Percentiles rank a stretch among this genome's conserved stretches.
These are phyloP conservation scores for Cantharis nigra DNA, from an alignment of 2,888 invertebrate species.

Conservation along the genomic window DNA sequence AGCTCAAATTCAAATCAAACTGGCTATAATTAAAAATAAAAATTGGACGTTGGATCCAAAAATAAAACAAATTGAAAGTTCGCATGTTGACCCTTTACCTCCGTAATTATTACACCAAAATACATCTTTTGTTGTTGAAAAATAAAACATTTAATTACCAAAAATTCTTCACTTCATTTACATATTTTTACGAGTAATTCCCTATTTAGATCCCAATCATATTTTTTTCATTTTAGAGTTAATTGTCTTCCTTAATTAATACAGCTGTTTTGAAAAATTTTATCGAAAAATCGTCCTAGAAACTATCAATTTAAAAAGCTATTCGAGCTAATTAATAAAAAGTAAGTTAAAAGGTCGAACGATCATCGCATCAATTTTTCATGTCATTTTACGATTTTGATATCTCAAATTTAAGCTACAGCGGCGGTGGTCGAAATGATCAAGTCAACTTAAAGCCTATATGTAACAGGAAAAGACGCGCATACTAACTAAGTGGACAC, in stretches of 20 bases:
- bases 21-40: not conserved
- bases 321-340: not conserved
- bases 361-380: not conserved
- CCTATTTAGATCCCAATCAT: not conserved
- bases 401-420: not conserved
- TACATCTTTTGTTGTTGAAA: not conserved
- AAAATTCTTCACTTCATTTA: not conserved
- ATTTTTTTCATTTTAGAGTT: not conserved
- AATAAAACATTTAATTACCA: not conserved
- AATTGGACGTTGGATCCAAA: not conserved
- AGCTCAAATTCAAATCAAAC: not conserved
- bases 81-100: not conserved
- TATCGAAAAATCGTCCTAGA: not conserved
- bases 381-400: not conserved
- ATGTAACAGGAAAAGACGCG: constrained; percentile 4
- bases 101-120: not conserved
- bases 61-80: not conserved
- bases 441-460: not conserved
- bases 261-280: not conserved
- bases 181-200: not conserved
- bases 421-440: not conserved
- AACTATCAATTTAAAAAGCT: not conserved
- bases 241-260: not conserved
- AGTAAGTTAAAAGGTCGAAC: not conserved
- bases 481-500: constrained; percentile 4